phyloP scores from a whole-genome alignment of 2,797 vertebrate genomes.

The Onychomys torridus region DNA sequence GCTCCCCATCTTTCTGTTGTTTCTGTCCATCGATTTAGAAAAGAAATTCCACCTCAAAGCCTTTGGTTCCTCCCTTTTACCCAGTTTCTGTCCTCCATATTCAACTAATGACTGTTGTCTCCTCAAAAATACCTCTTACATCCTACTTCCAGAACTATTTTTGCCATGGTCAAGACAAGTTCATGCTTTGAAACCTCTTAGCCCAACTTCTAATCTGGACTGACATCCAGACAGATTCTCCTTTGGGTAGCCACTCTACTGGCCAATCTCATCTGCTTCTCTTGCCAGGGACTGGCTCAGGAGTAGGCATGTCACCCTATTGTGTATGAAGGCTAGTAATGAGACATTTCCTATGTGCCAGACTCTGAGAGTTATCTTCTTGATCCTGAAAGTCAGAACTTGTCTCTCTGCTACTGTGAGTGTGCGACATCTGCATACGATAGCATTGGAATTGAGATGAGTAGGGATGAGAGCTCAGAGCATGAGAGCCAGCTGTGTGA shows the following conservation, averaged over 20 bases:
- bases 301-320: neutral
- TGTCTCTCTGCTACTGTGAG: neutral
- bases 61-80: neutral
- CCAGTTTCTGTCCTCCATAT: neutral
- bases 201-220: neutral
- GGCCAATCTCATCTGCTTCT: neutral
- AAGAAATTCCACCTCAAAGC: slow-evolving; percentile 5
- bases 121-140: neutral
- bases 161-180: slow-evolving; percentile 37
- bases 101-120: neutral
- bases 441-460: too few relatives aligned
- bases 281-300: neutral
- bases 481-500: neutral
- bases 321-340: neutral
- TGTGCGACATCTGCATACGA: neutral
- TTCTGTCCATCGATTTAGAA: slow-evolving; percentile 14
- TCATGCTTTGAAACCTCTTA: slow-evolving; percentile 34
- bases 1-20: slow-evolving; percentile 46
- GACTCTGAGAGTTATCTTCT: neutral
- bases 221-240: neutral
- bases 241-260: neutral
- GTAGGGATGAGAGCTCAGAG: neutral
- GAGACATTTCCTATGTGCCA: neutral
- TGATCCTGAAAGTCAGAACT: neutral
- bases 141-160: slow-evolving; percentile 3